These are phyloP conservation scores for Eulemur albifrons DNA, from an alignment of 2,797 vertebrate genomes.

Conservation along the genomic window DNA sequence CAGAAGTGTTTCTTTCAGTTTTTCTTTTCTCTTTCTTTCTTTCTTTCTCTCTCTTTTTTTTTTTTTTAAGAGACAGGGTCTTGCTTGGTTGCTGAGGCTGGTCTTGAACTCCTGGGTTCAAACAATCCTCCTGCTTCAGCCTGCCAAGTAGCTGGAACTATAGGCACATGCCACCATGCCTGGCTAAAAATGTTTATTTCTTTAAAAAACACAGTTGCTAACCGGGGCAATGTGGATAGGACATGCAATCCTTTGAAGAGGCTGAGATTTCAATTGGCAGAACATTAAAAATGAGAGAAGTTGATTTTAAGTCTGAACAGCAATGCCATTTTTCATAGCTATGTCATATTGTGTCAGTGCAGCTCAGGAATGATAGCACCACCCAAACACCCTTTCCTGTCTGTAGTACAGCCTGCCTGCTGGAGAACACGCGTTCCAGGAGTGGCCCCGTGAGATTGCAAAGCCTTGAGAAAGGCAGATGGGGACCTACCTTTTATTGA, in stretches of 20 bases:
- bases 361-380: neutral
- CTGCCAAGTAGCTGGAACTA: neutral
- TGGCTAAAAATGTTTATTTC: slow-evolving; percentile 53
- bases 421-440: neutral
- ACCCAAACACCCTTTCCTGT: neutral
- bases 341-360: neutral
- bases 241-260: slow-evolving; percentile 37
- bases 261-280: slow-evolving; percentile 38
- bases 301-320: neutral
- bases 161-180: neutral
- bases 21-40: neutral
- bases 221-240: neutral
- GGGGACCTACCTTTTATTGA: neutral
- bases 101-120: neutral
- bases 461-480: neutral
- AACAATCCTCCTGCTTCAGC: neutral
- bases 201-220: slow-evolving; percentile 19
- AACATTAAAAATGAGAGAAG: slow-evolving; percentile 35
- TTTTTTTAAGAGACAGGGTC: neutral
- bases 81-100: neutral
- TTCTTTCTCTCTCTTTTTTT: too few species aligned
- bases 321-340: neutral
- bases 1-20: slow-evolving; percentile 57
- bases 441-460: fast-evolving
- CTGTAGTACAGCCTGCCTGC: neutral